Percentiles rank a stretch among this genome's conserved stretches.
Evolutionary conservation across 2,888 invertebrate genomes (phyloP).

Genomic region (Leucoma salicis): DNA sequence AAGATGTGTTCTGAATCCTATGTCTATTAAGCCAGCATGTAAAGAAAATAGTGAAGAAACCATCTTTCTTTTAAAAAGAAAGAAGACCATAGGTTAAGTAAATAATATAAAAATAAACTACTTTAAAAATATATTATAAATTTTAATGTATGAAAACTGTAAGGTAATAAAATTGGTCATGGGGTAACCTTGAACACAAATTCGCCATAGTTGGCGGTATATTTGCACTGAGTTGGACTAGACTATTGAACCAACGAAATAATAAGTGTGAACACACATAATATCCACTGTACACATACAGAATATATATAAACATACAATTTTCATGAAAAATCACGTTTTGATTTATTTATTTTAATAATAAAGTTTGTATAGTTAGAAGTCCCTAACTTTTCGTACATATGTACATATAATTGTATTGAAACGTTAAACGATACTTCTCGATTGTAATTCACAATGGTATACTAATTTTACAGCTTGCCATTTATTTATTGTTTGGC

Average conservation of each 20-base stretch:
- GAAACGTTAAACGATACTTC: slow-evolving; percentile 42
- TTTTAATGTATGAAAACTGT: too few relatives aligned
- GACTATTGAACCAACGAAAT: not conserved
- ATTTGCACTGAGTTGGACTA: not conserved
- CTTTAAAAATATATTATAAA: too few relatives aligned
- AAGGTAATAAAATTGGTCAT: too few relatives aligned
- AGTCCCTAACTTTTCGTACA: slow-evolving; percentile 41
- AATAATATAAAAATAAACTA: too few relatives aligned
- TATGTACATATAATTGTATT: slow-evolving; percentile 25
- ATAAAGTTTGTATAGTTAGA: slow-evolving; percentile 10
- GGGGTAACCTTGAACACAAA: not conserved
- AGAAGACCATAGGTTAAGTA: too few relatives aligned
- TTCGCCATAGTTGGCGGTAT: not conserved
- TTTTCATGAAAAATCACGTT: slow-evolving; percentile 3
- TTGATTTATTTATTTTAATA: slow-evolving; percentile 7
- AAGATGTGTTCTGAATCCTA: too few relatives aligned
- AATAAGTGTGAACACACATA: not conserved
- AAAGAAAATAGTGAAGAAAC: too few relatives aligned
- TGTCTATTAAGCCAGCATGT: too few relatives aligned
- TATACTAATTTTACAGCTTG: slow-evolving; percentile 37
- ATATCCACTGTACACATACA: not conserved
- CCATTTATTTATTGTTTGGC: slow-evolving; percentile 6
- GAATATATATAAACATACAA: not conserved
- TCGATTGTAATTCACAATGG: slow-evolving; percentile 47
- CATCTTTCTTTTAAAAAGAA: too few relatives aligned